Evolutionary conservation across 2,888 invertebrate species (phyloP).

Genomic region (Danaus chrysippus): DNA sequence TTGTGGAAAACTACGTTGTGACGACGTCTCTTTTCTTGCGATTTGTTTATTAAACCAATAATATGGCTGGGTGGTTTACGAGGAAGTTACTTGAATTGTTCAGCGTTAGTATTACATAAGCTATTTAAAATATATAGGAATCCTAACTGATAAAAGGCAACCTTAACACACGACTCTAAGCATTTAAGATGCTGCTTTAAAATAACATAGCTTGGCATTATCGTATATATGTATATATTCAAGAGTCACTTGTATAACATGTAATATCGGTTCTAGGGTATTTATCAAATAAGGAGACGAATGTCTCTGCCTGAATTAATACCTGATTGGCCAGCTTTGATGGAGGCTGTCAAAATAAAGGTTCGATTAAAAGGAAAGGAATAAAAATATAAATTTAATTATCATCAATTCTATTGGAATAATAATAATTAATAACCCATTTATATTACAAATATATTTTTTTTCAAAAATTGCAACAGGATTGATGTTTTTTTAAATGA

Average conservation of each 20-base stretch:
- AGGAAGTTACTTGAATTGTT: slow-evolving; percentile 46
- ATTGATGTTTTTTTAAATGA: slow-evolving; percentile 60
- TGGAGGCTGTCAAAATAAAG: slow-evolving; percentile 82
- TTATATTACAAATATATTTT: not conserved
- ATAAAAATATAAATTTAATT: slow-evolving; percentile 54
- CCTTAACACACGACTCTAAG: slow-evolving; percentile 16
- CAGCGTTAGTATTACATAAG: slow-evolving; percentile 45
- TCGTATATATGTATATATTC: slow-evolving; percentile 36
- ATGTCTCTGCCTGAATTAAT: slow-evolving; percentile 85
- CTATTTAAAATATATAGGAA: slow-evolving; percentile 11
- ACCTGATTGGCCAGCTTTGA: slow-evolving; percentile 88
- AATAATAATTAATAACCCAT: slow-evolving; percentile 22
- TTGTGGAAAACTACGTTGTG: slow-evolving; percentile 14
- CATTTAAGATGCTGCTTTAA: slow-evolving; percentile 21
- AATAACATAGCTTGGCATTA: slow-evolving; percentile 28
- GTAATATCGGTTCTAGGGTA: slow-evolving; percentile 80
- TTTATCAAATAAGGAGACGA: slow-evolving; percentile 83
- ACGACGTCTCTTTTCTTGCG: slow-evolving; percentile 16
- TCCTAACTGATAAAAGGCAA: slow-evolving; percentile 12
- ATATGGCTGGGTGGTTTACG: slow-evolving; percentile 55
- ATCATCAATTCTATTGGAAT: slow-evolving; percentile 49
- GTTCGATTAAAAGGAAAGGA: slow-evolving; percentile 77
- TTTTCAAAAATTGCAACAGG: slow-evolving; percentile 45
- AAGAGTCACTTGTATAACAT: slow-evolving; percentile 44
- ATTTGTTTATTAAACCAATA: slow-evolving; percentile 19